Evolutionary conservation across 2,113 vertebrate species (phyloP).

Genomic region (Poeciliopsis occidentalis): DNA sequence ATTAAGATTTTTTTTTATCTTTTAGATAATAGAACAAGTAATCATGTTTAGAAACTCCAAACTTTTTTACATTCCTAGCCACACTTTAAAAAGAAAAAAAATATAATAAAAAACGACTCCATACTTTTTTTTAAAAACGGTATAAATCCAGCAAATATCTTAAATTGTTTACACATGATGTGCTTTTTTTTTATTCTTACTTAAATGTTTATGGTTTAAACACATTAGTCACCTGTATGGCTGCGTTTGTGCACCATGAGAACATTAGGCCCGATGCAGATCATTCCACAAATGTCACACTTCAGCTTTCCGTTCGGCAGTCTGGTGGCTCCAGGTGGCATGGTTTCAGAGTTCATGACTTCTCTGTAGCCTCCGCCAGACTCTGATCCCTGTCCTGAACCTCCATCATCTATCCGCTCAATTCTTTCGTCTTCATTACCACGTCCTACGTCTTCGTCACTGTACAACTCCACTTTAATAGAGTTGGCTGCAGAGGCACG

Average conservation of each 20-base stretch:
- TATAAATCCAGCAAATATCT: neutral
- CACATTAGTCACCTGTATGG: conserved; percentile 88
- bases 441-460: conserved; percentile 91
- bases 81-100: neutral
- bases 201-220: neutral
- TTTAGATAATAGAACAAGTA: neutral
- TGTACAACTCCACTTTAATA: conserved; percentile 98
- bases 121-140: neutral
- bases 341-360: conserved; percentile 82
- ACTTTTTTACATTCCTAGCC: neutral
- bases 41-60: neutral
- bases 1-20: neutral
- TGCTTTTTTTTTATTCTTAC: too few species aligned
- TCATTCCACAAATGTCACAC: conserved; percentile 96
- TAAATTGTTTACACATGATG: neutral
- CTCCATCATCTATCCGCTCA: conserved; percentile 83
- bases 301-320: conserved; percentile 96
- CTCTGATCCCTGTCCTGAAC: conserved; percentile 77
- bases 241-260: conserved; percentile 99
- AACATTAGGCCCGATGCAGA: conserved; percentile 97
- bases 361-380: conserved; percentile 88
- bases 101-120: neutral
- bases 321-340: conserved; percentile 87
- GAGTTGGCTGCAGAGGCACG: conserved; percentile 84
- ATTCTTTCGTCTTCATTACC: conserved; percentile 82